Percentiles rank a stretch among this genome's conserved stretches.
phyloP scores from a whole-genome alignment of 2,113 vertebrate species.

The Eptesicus fuscus region DNA sequence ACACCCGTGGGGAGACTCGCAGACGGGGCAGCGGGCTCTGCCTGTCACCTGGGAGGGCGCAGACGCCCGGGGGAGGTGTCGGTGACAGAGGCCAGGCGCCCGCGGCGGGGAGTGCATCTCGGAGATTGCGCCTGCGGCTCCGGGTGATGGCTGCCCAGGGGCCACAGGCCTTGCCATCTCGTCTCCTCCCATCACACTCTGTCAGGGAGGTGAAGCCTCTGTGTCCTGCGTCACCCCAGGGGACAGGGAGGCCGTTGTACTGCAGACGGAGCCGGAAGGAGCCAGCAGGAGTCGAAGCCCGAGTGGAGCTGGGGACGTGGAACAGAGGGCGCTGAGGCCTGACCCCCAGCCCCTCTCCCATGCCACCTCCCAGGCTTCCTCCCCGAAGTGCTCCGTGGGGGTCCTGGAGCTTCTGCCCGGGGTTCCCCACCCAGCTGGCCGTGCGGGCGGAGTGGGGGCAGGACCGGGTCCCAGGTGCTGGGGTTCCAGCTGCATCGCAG shows the following conservation, averaged over 20 bases:
- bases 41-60: neutral
- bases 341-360: neutral
- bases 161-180: neutral
- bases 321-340: neutral
- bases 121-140: too few species aligned
- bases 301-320: fast-evolving
- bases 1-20: neutral
- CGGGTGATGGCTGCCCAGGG: too few species aligned
- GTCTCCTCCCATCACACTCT: neutral
- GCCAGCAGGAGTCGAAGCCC: neutral
- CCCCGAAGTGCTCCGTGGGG: fast-evolving
- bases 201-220: conserved; percentile 16
- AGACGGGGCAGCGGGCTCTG: too few species aligned
- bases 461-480: fast-evolving
- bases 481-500: fast-evolving
- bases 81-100: neutral
- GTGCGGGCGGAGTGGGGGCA: too few species aligned
- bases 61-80: neutral
- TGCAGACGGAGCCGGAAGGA: fast-evolving
- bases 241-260: neutral
- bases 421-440: too few species aligned
- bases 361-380: fast-evolving
- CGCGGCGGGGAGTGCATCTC: too few species aligned
- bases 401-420: neutral
- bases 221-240: neutral